Conservation (phyloP, 2,113 vertebrate species). For the Lipophrys pholis region DNA sequence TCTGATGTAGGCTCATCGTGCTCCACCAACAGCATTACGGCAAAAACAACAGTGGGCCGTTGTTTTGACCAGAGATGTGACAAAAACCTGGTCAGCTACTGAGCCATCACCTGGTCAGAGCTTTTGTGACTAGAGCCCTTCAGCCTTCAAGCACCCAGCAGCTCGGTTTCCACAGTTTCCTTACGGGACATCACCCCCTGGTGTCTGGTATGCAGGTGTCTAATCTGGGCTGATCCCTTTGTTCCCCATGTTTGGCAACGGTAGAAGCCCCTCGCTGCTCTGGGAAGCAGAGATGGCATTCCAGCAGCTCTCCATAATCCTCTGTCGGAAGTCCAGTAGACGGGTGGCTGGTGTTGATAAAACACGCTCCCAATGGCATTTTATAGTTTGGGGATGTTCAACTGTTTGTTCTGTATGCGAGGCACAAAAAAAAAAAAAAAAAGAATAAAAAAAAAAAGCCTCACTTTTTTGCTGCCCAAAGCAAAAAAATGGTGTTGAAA, state of each 20-base stretch:
- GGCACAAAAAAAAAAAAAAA: background rate
- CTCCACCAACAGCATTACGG: constrained; percentile 51
- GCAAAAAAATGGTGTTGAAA: constrained; percentile 9
- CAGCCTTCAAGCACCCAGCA: constrained; percentile 28
- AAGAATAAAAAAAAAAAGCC: background rate
- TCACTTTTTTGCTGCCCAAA: constrained; percentile 30
- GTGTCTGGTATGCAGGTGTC: constrained; percentile 80
- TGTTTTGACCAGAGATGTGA: constrained; percentile 54
- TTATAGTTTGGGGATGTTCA: constrained; percentile 69
- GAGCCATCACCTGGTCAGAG: constrained; percentile 42
- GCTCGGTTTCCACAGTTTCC: constrained; percentile 36
- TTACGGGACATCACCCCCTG: constrained; percentile 78
- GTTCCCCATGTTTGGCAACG: constrained; percentile 79
- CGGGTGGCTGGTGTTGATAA: constrained; percentile 77
- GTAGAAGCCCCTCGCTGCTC: constrained; percentile 67
- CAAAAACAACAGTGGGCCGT: constrained; percentile 40
- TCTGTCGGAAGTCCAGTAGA: constrained; percentile 79
- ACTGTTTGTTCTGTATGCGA: constrained; percentile 53
- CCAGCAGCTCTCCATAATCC: constrained; percentile 78
- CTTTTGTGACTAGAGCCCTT: constrained; percentile 25
- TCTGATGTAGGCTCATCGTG: constrained; percentile 55
- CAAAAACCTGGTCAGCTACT: constrained; percentile 43
- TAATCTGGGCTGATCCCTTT: constrained; percentile 78
- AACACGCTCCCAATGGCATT: constrained; percentile 75
- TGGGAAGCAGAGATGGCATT: constrained; percentile 79